A percentile compares a stretch with the other conserved stretches of the same genome.
Evolutionary conservation across 64 coral and sea anemone genomes (phyloP).

Genomic region (Montipora efflorescens): DNA sequence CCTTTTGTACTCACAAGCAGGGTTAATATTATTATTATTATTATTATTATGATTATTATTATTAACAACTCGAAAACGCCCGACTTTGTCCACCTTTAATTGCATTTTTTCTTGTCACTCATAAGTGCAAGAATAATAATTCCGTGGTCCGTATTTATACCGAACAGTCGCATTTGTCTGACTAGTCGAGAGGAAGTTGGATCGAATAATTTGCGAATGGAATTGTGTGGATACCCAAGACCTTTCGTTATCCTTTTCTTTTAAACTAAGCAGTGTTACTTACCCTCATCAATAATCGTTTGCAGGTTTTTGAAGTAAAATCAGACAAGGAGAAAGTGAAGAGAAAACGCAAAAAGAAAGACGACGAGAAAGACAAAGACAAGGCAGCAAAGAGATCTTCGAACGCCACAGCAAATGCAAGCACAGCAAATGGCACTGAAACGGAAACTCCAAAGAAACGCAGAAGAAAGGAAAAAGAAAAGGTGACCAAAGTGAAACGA

Average conservation of each 20-base stretch:
- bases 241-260: not conserved
- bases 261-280: not conserved
- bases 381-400: conserved; percentile 28
- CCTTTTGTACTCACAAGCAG: too few relatives aligned
- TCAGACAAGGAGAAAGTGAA: conserved; percentile 74
- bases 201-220: not conserved
- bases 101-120: too few relatives aligned
- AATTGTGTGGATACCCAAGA: not conserved
- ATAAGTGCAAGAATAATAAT: too few relatives aligned
- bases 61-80: too few relatives aligned
- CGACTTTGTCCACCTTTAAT: too few relatives aligned
- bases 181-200: not conserved
- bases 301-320: conserved; percentile 77
- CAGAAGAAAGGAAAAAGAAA: conserved; percentile 50
- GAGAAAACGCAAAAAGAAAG: conserved; percentile 84
- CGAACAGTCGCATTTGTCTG: too few relatives aligned
- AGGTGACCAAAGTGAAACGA: conserved; percentile 42
- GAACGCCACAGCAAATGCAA: not conserved
- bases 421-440: conserved; percentile 4
- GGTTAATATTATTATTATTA: too few relatives aligned
- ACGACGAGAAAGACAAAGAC: conserved; percentile 72
- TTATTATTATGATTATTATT: too few relatives aligned
- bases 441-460: conserved; percentile 64
- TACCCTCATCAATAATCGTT: not conserved
- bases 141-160: too few relatives aligned